phyloP scores from a whole-genome alignment of 2,797 vertebrate species.

The Selene dorsalis region DNA sequence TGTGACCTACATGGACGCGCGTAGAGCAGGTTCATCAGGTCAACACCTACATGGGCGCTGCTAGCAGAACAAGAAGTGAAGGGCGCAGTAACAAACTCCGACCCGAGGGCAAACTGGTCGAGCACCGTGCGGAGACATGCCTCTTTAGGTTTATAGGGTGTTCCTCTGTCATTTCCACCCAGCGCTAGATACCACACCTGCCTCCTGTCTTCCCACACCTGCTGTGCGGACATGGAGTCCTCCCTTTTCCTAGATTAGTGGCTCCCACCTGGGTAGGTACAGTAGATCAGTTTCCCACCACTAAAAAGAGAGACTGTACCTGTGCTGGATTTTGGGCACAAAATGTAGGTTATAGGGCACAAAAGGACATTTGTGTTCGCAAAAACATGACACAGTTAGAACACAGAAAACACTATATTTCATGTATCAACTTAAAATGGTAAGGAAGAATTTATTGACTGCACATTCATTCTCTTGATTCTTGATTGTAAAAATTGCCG shows the following conservation, averaged over 20 bases:
- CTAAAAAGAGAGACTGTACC: not conserved
- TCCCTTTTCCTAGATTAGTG: slow-evolving; percentile 18
- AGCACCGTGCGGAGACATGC: slow-evolving; percentile 49
- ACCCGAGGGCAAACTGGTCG: not conserved
- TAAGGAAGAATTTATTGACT: not conserved
- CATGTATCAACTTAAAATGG: not conserved
- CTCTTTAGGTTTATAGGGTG: slow-evolving; percentile 17
- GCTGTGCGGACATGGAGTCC: slow-evolving; percentile 14
- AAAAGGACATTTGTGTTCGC: not conserved
- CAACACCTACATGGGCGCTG: slow-evolving; percentile 18
- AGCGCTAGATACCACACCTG: slow-evolving; percentile 36
- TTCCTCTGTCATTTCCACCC: slow-evolving; percentile 43
- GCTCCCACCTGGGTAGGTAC: not conserved
- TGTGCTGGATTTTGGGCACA: not conserved
- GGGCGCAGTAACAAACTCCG: slow-evolving; percentile 27
- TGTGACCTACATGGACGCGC: slow-evolving; percentile 31
- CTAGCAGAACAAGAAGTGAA: slow-evolving; percentile 26
- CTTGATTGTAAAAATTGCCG: not conserved
- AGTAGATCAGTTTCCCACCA: slow-evolving; percentile 17
- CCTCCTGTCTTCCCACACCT: slow-evolving; percentile 38
- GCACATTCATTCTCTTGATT: not conserved
- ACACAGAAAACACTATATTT: not conserved
- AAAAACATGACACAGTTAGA: not conserved
- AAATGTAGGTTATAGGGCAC: not conserved
- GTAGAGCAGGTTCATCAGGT: slow-evolving; percentile 53